These are phyloP conservation scores for Alviniconcha marisindica DNA, from an alignment of 1,140 invertebrate genomes.

Conservation along the genomic window DNA sequence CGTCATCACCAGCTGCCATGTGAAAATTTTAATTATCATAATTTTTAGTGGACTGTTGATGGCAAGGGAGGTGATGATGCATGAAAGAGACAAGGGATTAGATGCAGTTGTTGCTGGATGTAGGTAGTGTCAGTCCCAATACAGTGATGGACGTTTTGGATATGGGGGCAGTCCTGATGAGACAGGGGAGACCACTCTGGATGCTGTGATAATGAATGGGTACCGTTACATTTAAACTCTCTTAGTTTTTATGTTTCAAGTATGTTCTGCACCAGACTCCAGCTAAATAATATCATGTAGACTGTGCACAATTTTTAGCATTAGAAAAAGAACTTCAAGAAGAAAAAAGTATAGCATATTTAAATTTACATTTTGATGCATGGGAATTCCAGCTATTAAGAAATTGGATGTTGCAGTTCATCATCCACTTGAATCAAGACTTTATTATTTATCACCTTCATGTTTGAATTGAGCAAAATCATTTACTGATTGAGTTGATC, in stretches of 20 bases:
- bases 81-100: slow-evolving; percentile 78
- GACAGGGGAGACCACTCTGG: slow-evolving; percentile 96
- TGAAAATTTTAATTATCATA: background rate
- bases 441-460: background rate
- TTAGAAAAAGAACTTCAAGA: background rate
- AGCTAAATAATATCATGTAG: background rate
- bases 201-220: slow-evolving; percentile 99
- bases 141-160: slow-evolving; percentile 95
- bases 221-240: slow-evolving; percentile 42
- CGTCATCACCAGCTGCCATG: background rate
- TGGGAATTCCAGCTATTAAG: too few species aligned
- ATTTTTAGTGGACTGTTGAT: background rate
- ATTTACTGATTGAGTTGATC: too few species aligned
- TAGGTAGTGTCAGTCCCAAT: slow-evolving; percentile 86
- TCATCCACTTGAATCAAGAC: too few species aligned
- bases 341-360: too few species aligned
- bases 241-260: too few species aligned
- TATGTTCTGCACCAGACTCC: too few species aligned
- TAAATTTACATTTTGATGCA: too few species aligned
- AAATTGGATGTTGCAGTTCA: too few species aligned
- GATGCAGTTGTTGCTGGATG: slow-evolving; percentile 93
- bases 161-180: slow-evolving; percentile 98
- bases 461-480: background rate
- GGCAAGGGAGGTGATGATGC: slow-evolving; percentile 85
- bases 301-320: background rate